Evolutionary conservation across 2,113 vertebrate species (phyloP).

Genomic region (Platichthys stellatus): DNA sequence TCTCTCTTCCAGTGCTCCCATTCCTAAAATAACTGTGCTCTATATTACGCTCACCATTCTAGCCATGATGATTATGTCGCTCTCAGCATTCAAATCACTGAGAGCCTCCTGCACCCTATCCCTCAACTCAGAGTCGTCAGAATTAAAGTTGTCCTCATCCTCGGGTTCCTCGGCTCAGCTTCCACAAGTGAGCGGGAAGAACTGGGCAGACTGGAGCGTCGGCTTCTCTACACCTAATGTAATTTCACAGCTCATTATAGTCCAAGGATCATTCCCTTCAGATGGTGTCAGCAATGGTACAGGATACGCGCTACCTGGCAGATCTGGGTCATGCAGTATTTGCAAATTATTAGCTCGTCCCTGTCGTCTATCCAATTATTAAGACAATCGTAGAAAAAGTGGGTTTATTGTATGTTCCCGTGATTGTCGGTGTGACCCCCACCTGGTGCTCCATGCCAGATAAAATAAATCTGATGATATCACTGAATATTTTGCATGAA

Average conservation of each 20-base stretch:
- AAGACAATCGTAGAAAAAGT: background rate
- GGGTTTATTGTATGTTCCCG: background rate
- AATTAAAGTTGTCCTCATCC: slow-evolving; percentile 61
- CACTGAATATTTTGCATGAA: background rate
- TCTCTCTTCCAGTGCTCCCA: slow-evolving; percentile 46
- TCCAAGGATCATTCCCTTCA: slow-evolving; percentile 60
- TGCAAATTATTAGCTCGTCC: slow-evolving; percentile 34
- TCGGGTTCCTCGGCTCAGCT: slow-evolving; percentile 58
- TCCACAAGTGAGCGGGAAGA: slow-evolving; percentile 56
- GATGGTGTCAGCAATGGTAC: slow-evolving; percentile 69
- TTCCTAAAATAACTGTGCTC: slow-evolving; percentile 67
- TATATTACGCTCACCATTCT: slow-evolving; percentile 51
- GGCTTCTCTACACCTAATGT: slow-evolving; percentile 71
- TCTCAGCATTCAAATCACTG: slow-evolving; percentile 44
- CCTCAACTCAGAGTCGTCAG: slow-evolving; percentile 48
- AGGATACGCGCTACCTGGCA: slow-evolving; percentile 58
- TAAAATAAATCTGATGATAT: background rate
- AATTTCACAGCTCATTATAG: slow-evolving; percentile 83
- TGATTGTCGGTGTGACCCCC: background rate
- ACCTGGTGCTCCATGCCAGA: background rate
- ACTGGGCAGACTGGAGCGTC: slow-evolving; percentile 55
- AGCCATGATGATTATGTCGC: slow-evolving; percentile 59
- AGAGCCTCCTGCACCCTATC: slow-evolving; percentile 44
- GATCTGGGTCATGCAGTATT: slow-evolving; percentile 58
- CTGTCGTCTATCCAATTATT: slow-evolving; percentile 22